Evolutionary conservation across 1,140 invertebrate genomes (phyloP).

Genomic region (Oryctes rhinoceros): DNA sequence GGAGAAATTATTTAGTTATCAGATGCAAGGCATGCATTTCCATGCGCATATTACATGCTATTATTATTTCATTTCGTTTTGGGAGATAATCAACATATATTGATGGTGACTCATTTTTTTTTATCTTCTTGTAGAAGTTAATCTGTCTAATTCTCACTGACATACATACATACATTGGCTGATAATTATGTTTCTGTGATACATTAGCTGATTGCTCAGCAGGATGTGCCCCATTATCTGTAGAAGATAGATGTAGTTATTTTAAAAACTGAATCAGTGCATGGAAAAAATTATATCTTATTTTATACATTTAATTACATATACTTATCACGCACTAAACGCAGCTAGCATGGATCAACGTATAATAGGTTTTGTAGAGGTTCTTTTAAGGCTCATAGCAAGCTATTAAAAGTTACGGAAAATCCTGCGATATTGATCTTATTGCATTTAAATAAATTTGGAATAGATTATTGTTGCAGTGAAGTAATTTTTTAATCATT

Average conservation of each 20-base stretch:
- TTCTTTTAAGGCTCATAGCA: too few relatives aligned
- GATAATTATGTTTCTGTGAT: neutral
- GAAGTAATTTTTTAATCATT: too few relatives aligned
- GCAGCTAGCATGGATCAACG: too few relatives aligned
- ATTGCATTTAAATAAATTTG: too few relatives aligned
- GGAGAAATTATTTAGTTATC: neutral
- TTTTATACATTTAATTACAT: neutral
- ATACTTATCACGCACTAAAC: too few relatives aligned
- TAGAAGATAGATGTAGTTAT: neutral
- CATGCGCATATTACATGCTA: neutral
- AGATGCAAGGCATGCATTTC: neutral
- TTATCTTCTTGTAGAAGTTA: slow-evolving; percentile 6
- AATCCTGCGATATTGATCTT: too few relatives aligned
- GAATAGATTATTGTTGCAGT: too few relatives aligned
- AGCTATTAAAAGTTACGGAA: too few relatives aligned
- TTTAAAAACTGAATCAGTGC: slow-evolving; percentile 15
- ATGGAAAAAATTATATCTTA: neutral
- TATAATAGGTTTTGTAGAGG: too few relatives aligned
- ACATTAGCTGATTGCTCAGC: slow-evolving; percentile 5
- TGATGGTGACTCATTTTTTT: neutral
- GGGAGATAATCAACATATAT: neutral
- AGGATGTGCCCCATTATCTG: slow-evolving; percentile 5
- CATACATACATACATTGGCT: neutral
- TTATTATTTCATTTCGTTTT: neutral
- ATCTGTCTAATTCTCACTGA: slow-evolving; percentile 15